Conservation (phyloP, 2,888 invertebrate genomes). For the Diarsia dahlii region DNA sequence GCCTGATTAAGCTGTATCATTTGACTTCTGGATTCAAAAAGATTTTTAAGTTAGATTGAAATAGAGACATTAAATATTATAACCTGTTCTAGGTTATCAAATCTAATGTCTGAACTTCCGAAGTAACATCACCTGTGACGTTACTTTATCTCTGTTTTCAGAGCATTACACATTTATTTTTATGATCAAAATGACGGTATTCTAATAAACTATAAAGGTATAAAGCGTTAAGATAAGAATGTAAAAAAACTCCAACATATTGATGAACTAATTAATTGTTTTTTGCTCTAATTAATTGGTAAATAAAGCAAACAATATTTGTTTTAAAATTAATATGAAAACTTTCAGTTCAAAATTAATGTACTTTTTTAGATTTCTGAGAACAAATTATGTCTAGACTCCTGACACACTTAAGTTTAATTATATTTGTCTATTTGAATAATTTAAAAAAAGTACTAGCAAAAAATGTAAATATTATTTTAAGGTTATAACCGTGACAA, state of each 20-base stretch:
- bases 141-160: constrained; percentile 37
- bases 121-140: constrained; percentile 23
- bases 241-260: constrained; percentile 23
- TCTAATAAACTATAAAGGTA: constrained; percentile 35
- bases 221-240: constrained; percentile 34
- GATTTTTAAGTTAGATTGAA: not conserved
- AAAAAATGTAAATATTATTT: not conserved
- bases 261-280: constrained; percentile 10
- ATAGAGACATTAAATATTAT: not conserved
- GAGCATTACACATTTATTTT: constrained; percentile 52
- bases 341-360: not conserved
- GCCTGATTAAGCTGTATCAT: no score
- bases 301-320: not conserved
- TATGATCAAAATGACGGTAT: constrained; percentile 39
- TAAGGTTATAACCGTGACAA: not conserved
- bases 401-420: not conserved
- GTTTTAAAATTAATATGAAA: not conserved
- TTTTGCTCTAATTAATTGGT: not conserved
- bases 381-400: not conserved
- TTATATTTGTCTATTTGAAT: not conserved
- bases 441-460: not conserved
- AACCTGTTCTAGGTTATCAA: constrained; percentile 1
- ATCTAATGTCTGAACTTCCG: constrained; percentile 10
- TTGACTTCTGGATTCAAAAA: not conserved
- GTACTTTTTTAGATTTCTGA: not conserved